phyloP scores from a whole-genome alignment of 2,888 invertebrate species.

The Allacma fusca region DNA sequence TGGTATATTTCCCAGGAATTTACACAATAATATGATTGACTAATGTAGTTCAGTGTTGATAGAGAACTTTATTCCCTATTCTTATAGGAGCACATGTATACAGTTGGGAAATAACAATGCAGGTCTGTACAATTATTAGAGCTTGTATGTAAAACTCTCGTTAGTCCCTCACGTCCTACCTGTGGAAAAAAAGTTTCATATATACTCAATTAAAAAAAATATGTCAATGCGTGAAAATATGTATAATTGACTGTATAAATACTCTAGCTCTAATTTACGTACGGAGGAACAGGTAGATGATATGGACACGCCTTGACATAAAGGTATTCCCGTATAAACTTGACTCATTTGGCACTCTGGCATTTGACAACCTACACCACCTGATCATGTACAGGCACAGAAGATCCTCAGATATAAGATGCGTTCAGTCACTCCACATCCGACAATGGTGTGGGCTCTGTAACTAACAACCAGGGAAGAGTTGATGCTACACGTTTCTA shows the following conservation, averaged over 20 bases:
- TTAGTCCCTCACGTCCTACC: background rate
- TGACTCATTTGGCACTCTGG: constrained; percentile 30
- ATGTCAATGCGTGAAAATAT: background rate
- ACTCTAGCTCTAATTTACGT: background rate
- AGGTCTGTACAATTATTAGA: too few relatives aligned
- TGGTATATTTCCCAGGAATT: background rate
- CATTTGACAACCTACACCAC: constrained; percentile 27
- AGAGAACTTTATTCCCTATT: too few relatives aligned
- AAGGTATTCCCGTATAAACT: background rate
- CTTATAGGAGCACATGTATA: too few relatives aligned
- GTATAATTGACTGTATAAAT: background rate
- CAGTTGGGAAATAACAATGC: too few relatives aligned
- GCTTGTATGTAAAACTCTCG: too few relatives aligned
- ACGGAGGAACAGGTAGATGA: background rate
- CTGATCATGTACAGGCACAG: constrained; percentile 20
- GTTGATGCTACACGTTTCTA: constrained; percentile 5
- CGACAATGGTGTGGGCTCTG: constrained; percentile 4
- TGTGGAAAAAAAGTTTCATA: background rate
- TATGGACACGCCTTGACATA: constrained; percentile 28
- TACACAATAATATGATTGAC: background rate
- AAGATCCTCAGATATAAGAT: constrained; percentile 10
- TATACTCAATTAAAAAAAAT: background rate
- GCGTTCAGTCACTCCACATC: constrained; percentile 25
- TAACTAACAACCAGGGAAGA: background rate
- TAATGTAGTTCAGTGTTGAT: background rate